Evolutionary conservation across 1,140 invertebrate genomes (phyloP), one percentile per base, ranked within the genome.

Genomic region (Spodoptera frugiperda): DNA sequence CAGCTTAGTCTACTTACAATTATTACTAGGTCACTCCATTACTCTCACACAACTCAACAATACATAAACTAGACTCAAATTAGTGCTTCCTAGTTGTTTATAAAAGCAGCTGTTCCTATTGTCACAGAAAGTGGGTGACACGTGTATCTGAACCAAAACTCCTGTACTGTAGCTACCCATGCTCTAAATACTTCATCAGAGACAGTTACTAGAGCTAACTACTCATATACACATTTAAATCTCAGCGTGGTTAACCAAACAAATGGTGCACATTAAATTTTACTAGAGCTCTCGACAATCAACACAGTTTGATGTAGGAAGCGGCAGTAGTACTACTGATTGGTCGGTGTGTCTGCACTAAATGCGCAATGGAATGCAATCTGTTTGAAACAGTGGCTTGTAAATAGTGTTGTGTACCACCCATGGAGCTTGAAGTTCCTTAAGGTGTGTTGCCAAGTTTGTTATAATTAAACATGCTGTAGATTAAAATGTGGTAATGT

Each of bases 331-430:
- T 21, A 49, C n/a, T n/a, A 49, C 11, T 49, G 12, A 67, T 67
- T 25, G 14, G 12, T 21, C 39, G 12, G 63, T 67, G 63, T n/a
- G n/a, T 12, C 11, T n/a, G 17, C 25, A 67, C 63, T 67, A 67
- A 67, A 67, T 67, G 21, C 63, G 63, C 63, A 67, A 49, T 67
- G 63, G 63, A 49, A 67, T 67, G 63, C 63, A 15, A 67, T 67
- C 12, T 12, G 44, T 67, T 49, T 49, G 6, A 25, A 25, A 14
- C 5, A 68, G 65, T 68, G 9, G 65, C 48, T 53, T 15, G 4
- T 67, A 67, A 67, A 68, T 68, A 51, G 15, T 68, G 14, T n/a
- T 49, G 17, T 67, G 48, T 53, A 33, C 63, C 65, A 68, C 65
- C 65, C 48, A 53, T 53, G 48, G 65, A 51, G 65, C 15, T 51